Evolutionary conservation across 2,888 invertebrate genomes (phyloP).

Genomic region (Agapostemon virescens): DNA sequence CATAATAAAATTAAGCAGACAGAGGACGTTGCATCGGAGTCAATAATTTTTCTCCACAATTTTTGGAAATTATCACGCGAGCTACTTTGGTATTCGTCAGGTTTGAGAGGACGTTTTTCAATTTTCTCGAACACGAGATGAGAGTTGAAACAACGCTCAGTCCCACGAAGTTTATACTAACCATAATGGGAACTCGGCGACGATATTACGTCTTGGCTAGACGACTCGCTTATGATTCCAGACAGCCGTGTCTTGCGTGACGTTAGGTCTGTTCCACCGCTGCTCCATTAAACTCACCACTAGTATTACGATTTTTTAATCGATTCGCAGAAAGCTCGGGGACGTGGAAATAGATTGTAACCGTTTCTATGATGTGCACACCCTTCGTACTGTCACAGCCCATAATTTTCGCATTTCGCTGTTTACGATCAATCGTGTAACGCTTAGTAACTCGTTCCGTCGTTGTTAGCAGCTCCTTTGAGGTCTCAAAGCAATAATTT

Average conservation of each 20-base stretch:
- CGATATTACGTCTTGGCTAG: conserved; percentile 54
- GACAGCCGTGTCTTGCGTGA: conserved; percentile 50
- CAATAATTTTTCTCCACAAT: background rate
- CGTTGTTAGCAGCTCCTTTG: background rate
- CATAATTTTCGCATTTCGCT: background rate
- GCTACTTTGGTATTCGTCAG: background rate
- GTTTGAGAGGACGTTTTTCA: conserved; percentile 14
- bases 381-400: background rate
- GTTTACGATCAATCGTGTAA: background rate
- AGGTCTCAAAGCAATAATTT: background rate
- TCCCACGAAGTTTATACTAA: conserved; percentile 27
- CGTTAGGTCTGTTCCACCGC: conserved; percentile 20
- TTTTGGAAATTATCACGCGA: background rate
- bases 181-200: conserved; percentile 40
- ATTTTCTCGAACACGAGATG: conserved; percentile 8
- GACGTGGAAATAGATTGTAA: background rate
- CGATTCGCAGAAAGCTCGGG: conserved; percentile 20
- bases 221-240: conserved; percentile 50
- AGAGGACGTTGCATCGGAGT: background rate
- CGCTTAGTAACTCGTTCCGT: background rate
- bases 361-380: background rate
- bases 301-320: conserved; percentile 55
- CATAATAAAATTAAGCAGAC: background rate
- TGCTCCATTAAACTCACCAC: conserved; percentile 39
- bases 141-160: conserved; percentile 4